Evolutionary conservation across 2,113 vertebrate genomes (phyloP), one percentile per base, ranked within the genome.

Genomic region (Gobiocypris rarus): DNA sequence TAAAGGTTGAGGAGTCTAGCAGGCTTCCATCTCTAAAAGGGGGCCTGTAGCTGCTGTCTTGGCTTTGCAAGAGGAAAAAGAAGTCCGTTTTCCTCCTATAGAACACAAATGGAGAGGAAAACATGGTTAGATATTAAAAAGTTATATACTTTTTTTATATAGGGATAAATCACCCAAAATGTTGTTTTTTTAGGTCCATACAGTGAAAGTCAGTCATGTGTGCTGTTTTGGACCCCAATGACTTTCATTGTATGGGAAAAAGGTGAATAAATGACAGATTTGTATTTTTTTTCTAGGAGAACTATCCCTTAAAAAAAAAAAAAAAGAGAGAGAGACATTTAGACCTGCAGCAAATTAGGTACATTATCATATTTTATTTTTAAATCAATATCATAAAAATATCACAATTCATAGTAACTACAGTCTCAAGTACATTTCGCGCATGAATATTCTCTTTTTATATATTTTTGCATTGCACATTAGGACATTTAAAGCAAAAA

Each of bases 21-120:
- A 98, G 95, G 98, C 97, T 96, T 98, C 97, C 98, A 98, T 98
- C 95, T 99, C 97, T 88, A 98, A 95, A 92, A 98, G 96, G 92
- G 97, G 96, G 92, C 96, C 97, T 85, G 96, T 94, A 94, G 97
- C 94, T 89, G 96, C 96, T 90, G 97, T 94, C 96, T 98, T 98
- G 88, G 96, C 95, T 96, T 98, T 98, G 95, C 97, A 98, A 78
- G 96, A 96, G 88, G 97, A 96, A 95, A 98, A 98, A 86, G 94
- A 90, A 87, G 94, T 97, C 92, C 95, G 95, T 92, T 99, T 99
- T 92, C 97, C 97, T 96, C 97, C 98, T 98, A 91, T 34, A 71
- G 15, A 50, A 54, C 43, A 82, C 48, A 81, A 15, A 75, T 3
- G 54, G 22, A 84, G 6, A 83, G 19, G 73, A 28, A 86, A 31